Percentiles rank a stretch among this genome's conserved stretches.
Conservation (phyloP, 2,113 vertebrate genomes). For the Microtus oregoni region DNA sequence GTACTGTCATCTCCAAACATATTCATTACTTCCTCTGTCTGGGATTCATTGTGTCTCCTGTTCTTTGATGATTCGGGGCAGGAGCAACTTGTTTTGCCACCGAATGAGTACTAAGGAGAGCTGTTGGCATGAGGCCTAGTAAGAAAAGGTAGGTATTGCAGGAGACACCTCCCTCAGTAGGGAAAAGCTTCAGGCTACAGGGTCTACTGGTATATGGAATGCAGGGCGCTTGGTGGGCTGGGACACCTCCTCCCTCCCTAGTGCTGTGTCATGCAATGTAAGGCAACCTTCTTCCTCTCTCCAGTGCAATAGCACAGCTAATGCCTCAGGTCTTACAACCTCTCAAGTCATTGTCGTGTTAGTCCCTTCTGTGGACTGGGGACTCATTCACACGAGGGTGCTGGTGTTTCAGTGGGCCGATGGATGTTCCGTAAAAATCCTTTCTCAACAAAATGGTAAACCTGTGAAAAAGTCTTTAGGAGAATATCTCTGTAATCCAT, state of each 20-base stretch:
- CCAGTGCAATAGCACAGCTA: not conserved
- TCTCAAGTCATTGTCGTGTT: constrained; percentile 12
- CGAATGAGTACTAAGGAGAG: not conserved
- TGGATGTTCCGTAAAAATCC: not conserved
- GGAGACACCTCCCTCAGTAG: not conserved
- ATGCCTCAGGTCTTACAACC: not conserved
- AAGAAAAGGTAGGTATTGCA: not conserved
- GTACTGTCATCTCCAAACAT: constrained; percentile 72
- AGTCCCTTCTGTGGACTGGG: not conserved
- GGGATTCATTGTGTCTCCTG: constrained; percentile 13
- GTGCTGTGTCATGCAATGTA: not conserved
- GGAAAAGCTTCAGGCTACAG: not conserved
- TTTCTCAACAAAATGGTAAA: constrained; percentile 34
- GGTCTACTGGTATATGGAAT: not conserved
- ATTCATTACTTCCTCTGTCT: constrained; percentile 61
- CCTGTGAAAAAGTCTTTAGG: not conserved
- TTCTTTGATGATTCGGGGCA: constrained; percentile 10
- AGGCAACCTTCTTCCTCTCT: not conserved
- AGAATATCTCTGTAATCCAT: not conserved
- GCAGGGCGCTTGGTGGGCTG: not conserved
- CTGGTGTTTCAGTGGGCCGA: not conserved
- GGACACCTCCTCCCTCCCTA: too few species aligned
- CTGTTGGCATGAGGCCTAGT: not conserved
- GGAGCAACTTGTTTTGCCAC: constrained; percentile 8
- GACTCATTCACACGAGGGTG: not conserved